A percentile compares a stretch with the other conserved stretches of the same genome.
Conservation (phyloP, 2,797 vertebrate genomes). For the Coccyzus lansbergi region DNA sequence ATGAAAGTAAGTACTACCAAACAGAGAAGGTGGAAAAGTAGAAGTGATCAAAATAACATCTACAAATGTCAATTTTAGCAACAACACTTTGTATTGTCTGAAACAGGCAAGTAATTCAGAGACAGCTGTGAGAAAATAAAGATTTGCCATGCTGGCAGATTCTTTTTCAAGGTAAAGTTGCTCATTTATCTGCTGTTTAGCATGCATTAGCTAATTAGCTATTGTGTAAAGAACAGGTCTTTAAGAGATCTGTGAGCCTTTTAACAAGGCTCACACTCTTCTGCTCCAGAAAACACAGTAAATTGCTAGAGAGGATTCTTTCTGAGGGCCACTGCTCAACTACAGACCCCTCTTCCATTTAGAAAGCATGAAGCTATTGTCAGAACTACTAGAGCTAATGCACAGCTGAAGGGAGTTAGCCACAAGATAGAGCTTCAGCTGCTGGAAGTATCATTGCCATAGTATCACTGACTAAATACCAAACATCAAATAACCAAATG, state of each 20-base stretch:
- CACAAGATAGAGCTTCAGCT: background rate
- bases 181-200: background rate
- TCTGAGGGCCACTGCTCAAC: background rate
- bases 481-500: background rate
- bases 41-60: background rate
- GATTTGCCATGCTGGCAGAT: background rate
- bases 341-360: background rate
- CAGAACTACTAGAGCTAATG: background rate
- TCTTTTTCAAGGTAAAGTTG: slow-evolving; percentile 14
- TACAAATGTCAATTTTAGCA: background rate
- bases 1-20: background rate
- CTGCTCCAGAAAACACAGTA: background rate
- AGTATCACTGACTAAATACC: background rate
- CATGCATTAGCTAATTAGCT: background rate
- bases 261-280: background rate
- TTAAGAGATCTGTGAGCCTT: background rate
- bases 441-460: background rate
- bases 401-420: background rate
- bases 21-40: background rate
- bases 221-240: background rate
- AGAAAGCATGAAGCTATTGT: background rate
- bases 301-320: background rate
- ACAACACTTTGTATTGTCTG: background rate
- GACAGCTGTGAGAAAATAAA: background rate
- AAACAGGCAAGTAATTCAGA: background rate